Percentiles rank a stretch among this genome's conserved stretches.
Conservation (phyloP, 2,113 vertebrate species). For the Corythornis vintsioides region DNA sequence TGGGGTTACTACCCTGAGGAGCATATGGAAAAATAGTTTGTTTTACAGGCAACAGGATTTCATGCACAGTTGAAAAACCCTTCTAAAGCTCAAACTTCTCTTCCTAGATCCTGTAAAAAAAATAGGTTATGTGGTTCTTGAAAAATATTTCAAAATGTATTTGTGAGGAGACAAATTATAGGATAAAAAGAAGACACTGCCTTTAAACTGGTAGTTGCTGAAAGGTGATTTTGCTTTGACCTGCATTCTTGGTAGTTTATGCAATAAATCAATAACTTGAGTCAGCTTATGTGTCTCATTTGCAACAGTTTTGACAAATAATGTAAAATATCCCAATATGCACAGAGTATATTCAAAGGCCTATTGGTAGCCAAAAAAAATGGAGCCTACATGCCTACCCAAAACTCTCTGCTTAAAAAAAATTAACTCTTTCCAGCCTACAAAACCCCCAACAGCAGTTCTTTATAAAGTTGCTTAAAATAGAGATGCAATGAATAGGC, state of each 20-base stretch:
- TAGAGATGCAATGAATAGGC: neutral
- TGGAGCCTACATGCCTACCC: neutral
- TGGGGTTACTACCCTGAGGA: neutral
- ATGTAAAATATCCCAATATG: neutral
- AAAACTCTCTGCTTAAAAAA: neutral
- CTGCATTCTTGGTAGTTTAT: neutral
- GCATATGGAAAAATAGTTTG: neutral
- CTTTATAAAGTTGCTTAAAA: neutral
- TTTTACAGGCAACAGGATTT: neutral
- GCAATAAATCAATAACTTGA: neutral
- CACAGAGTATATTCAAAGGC: neutral
- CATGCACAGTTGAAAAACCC: neutral
- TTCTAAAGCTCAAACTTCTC: neutral
- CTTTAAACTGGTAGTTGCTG: neutral
- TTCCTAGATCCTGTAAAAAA: neutral
- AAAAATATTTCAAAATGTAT: neutral
- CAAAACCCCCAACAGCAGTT: neutral
- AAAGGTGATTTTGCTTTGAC: neutral
- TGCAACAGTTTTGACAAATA: neutral
- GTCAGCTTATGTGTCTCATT: neutral
- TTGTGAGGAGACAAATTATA: neutral
- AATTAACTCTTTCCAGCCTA: neutral
- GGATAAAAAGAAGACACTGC: neutral
- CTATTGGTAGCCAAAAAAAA: neutral
- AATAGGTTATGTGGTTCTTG: neutral